Percentiles rank a stretch among this genome's conserved stretches.
These are phyloP conservation scores for Crotalus viridis DNA, from an alignment of 2,113 vertebrate species.

Conservation along the genomic window DNA sequence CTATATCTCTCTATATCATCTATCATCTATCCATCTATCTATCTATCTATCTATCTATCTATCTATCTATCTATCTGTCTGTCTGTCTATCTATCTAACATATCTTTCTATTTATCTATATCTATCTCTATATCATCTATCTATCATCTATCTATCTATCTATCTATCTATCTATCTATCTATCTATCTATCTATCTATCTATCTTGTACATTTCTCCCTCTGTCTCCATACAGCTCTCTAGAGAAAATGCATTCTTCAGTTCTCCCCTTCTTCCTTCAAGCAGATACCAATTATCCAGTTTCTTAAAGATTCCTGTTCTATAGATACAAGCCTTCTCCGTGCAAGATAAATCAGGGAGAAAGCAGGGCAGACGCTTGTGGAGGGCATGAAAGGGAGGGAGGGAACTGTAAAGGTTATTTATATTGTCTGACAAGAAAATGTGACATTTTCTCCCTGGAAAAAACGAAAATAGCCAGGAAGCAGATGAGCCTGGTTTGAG, in stretches of 20 bases:
- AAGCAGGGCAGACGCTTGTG: neutral
- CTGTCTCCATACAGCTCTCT: neutral
- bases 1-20: no score
- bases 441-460: conserved; percentile 53
- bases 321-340: neutral
- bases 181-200: neutral
- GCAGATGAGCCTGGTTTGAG: conserved; percentile 43
- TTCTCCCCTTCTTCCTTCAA: neutral
- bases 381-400: neutral
- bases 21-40: no score
- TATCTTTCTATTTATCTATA: no score
- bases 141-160: neutral
- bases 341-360: conserved; percentile 4
- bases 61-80: no score
- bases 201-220: neutral
- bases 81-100: no score
- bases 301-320: neutral
- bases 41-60: no score
- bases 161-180: neutral
- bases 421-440: conserved; percentile 32
- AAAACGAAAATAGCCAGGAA: conserved; percentile 43
- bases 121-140: no score
- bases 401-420: conserved; percentile 11
- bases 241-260: neutral
- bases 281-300: neutral